phyloP scores from a whole-genome alignment of 2,113 vertebrate genomes.

The Mastomys coucha region DNA sequence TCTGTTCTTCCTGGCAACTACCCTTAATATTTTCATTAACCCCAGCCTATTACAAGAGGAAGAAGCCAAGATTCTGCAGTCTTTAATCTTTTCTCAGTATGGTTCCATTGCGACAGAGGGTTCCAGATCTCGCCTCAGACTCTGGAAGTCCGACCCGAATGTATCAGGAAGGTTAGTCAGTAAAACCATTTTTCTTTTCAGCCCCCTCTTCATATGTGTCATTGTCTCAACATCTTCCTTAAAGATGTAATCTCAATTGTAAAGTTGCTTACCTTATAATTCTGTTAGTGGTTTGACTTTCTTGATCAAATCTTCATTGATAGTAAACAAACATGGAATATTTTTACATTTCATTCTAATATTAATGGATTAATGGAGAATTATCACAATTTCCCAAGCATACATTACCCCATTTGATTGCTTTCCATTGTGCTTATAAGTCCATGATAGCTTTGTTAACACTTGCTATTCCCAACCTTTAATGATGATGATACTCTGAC shows the following conservation, averaged over 20 bases:
- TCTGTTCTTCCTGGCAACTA: neutral
- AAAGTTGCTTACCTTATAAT: neutral
- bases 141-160: fast-evolving
- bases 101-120: neutral
- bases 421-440: slow-evolving; percentile 12
- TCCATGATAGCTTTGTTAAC: neutral
- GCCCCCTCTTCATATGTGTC: neutral
- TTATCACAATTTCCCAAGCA: neutral
- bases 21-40: neutral
- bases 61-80: neutral
- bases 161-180: neutral
- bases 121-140: neutral
- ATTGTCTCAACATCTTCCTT: neutral
- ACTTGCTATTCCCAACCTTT: neutral
- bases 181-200: neutral
- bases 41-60: neutral
- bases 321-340: neutral
- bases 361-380: neutral
- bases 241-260: neutral
- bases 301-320: neutral
- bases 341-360: neutral
- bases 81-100: neutral
- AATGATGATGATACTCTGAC: neutral
- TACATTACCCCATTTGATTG: neutral
- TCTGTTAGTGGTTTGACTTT: neutral